Evolutionary conservation across 1,140 invertebrate species (phyloP).

Genomic region (Propsilocerus akamusi): DNA sequence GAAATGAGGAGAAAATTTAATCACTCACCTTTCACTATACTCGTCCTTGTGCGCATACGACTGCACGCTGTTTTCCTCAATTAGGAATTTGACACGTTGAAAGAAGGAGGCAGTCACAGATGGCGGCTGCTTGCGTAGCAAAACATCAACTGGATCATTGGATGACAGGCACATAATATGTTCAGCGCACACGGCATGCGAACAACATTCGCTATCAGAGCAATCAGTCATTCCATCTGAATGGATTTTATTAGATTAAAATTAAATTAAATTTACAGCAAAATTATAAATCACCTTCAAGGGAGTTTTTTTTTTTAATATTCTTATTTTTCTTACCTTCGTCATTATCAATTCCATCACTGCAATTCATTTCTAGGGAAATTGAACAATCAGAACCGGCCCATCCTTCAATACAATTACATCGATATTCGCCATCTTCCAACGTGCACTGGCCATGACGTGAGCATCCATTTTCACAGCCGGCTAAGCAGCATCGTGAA

Average conservation of each 20-base stretch:
- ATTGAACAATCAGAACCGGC: constrained; percentile 82
- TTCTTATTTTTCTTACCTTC: constrained; percentile 45
- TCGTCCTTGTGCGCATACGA: constrained; percentile 92
- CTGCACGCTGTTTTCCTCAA: constrained; percentile 96
- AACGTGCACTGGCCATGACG: constrained; percentile 75
- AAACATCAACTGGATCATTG: constrained; percentile 86
- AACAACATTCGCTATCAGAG: constrained; percentile 91
- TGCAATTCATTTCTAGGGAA: constrained; percentile 78
- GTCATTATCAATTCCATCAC: constrained; percentile 91
- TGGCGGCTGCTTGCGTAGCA: constrained; percentile 86
- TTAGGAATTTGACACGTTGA: constrained; percentile 93
- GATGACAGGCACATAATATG: constrained; percentile 87
- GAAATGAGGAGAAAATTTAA: neutral
- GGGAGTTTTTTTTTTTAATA: no score
- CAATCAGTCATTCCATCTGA: constrained; percentile 95
- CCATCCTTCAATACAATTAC: constrained; percentile 80
- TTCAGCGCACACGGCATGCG: constrained; percentile 59
- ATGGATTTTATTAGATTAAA: constrained; percentile 8
- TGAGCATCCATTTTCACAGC: constrained; percentile 85
- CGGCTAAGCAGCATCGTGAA: constrained; percentile 68
- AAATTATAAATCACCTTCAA: neutral
- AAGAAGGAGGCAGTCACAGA: constrained; percentile 94
- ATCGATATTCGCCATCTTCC: constrained; percentile 73
- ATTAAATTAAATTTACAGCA: neutral
- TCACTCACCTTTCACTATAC: constrained; percentile 94